phyloP scores from a whole-genome alignment of 2,797 vertebrate species.

The Percopsis omiscomaycus region DNA sequence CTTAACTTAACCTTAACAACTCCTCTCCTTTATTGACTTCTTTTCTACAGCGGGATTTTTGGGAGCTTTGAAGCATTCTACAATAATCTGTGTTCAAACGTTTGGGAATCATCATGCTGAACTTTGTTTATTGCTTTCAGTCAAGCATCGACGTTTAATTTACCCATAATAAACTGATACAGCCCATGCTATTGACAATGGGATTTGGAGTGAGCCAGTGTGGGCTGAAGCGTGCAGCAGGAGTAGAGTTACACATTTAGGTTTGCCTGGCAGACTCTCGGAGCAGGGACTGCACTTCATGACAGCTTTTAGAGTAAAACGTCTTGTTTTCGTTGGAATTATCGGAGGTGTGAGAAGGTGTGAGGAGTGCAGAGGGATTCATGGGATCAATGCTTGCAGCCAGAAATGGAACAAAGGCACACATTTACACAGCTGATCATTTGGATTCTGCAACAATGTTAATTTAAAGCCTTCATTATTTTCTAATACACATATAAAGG shows the following conservation, averaged over 20 bases:
- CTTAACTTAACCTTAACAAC: conserved; percentile 17
- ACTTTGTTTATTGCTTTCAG: neutral
- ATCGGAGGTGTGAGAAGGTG: conserved; percentile 3
- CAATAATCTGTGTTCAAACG: conserved; percentile 13
- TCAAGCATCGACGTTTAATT: neutral
- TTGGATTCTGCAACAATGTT: too few species aligned
- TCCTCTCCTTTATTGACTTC: conserved; percentile 11
- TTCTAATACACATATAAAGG: too few species aligned
- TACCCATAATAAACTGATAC: neutral
- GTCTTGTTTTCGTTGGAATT: conserved; percentile 37
- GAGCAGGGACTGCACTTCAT: neutral
- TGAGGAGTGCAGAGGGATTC: too few species aligned
- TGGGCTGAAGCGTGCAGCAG: neutral
- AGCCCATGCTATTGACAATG: conserved; percentile 4
- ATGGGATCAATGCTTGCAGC: too few species aligned
- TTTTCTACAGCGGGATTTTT: conserved; percentile 8
- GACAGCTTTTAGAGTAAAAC: conserved; percentile 33
- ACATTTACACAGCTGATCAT: too few species aligned
- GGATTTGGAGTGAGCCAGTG: conserved; percentile 23
- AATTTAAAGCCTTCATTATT: too few species aligned
- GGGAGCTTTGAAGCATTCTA: neutral
- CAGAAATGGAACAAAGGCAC: too few species aligned
- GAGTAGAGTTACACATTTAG: conserved; percentile 3
- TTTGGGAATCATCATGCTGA: neutral
- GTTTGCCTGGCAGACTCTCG: neutral